These are phyloP conservation scores for Scomber colias DNA, from an alignment of 2,113 vertebrate genomes.

Conservation along the genomic window DNA sequence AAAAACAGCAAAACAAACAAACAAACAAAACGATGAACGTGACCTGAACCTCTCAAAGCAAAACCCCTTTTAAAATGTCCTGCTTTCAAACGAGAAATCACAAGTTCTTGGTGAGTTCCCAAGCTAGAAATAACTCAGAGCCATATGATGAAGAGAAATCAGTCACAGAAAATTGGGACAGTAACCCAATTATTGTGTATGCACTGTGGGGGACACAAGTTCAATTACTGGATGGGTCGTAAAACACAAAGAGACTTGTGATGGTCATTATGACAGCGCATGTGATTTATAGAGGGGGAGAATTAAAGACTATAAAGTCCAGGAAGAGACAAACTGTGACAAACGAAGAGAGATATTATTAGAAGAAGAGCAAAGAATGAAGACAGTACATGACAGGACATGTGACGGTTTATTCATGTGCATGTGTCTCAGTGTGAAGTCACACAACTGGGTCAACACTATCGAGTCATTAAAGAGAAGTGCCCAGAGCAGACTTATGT, in stretches of 20 bases:
- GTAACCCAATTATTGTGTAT: conserved; percentile 65
- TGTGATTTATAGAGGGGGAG: conserved; percentile 22
- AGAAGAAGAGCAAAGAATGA: conserved; percentile 1
- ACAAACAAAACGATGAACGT: not conserved
- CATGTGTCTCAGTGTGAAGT: not conserved
- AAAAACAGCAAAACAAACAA: not conserved
- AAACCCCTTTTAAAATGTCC: not conserved
- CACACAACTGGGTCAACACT: conserved; percentile 62
- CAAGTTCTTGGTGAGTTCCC: conserved; percentile 39
- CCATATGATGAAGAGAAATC: conserved; percentile 41
- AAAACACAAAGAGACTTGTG: conserved; percentile 30
- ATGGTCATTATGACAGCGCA: not conserved
- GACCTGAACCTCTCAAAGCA: not conserved
- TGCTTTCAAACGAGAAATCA: conserved; percentile 29
- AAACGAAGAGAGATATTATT: conserved; percentile 21
- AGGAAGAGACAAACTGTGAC: not conserved
- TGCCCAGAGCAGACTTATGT: conserved; percentile 49
- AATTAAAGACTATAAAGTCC: not conserved
- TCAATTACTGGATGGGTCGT: conserved; percentile 20
- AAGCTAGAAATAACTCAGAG: conserved; percentile 52
- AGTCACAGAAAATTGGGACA: conserved; percentile 70
- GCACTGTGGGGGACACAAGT: conserved; percentile 5
- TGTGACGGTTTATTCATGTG: conserved; percentile 15
- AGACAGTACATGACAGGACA: not conserved
- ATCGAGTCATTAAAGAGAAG: conserved; percentile 38